A percentile compares a stretch with the other conserved stretches of the same genome.
Evolutionary conservation across 1,140 invertebrate genomes (phyloP).

Genomic region (Ericerus pela): DNA sequence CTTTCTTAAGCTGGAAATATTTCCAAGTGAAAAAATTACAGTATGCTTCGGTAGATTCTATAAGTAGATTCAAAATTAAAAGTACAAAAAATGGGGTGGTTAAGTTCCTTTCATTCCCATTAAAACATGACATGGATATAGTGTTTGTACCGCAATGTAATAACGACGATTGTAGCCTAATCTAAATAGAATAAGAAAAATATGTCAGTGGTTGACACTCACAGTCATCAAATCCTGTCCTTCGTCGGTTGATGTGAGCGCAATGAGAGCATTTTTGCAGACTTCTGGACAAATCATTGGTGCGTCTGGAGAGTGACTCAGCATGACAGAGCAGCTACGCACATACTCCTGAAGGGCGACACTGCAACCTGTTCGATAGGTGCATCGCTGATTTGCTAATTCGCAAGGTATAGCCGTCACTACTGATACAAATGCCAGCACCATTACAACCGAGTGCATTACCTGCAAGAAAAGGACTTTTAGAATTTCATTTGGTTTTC

Average conservation of each 20-base stretch:
- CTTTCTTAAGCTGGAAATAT: no score
- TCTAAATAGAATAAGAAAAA: not conserved
- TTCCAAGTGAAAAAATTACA: no score
- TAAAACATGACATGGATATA: no score
- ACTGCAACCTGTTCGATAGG: conserved; percentile 54
- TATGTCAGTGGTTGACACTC: conserved; percentile 26
- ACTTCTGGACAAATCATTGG: conserved; percentile 43
- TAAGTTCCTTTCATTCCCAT: no score
- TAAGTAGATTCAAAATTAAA: no score
- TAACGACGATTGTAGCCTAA: no score
- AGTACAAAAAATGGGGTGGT: no score
- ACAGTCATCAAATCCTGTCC: conserved; percentile 56
- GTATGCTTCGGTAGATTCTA: no score
- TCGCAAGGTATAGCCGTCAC: conserved; percentile 36
- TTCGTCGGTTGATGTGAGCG: conserved; percentile 58
- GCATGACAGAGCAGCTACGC: conserved; percentile 46
- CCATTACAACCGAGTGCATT: conserved; percentile 2
- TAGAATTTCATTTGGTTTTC: no score
- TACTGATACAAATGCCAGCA: conserved; percentile 6
- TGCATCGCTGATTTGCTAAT: conserved; percentile 50
- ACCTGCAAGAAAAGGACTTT: conserved; percentile 1
- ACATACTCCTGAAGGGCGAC: conserved; percentile 56
- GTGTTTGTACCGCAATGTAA: no score
- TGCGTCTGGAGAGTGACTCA: conserved; percentile 30
- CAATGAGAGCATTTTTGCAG: conserved; percentile 58